Evolutionary conservation across 2,888 invertebrate species (phyloP).

Genomic region (Phengaris alcon): DNA sequence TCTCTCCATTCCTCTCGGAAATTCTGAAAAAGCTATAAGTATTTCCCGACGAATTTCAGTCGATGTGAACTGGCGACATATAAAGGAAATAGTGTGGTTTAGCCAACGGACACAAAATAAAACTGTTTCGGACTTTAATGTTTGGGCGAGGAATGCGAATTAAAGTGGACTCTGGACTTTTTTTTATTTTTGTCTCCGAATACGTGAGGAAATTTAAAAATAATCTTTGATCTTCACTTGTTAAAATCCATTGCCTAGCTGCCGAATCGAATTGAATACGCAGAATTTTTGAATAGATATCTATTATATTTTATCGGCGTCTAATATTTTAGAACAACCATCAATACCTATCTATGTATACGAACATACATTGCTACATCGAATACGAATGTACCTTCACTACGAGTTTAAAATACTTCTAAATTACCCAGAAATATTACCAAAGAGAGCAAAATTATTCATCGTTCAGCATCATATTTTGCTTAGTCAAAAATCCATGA

Average conservation of each 20-base stretch:
- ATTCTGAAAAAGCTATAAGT: slow-evolving; percentile 1
- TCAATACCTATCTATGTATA: too few species aligned
- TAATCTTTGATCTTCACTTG: background rate
- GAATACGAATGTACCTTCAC: too few species aligned
- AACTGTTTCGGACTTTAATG: slow-evolving; percentile 39
- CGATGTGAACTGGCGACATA: slow-evolving; percentile 11
- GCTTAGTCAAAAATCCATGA: slow-evolving; percentile 44
- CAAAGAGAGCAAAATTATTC: background rate
- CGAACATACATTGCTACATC: too few species aligned
- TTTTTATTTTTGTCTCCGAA: slow-evolving; percentile 1
- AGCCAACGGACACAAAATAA: slow-evolving; percentile 37
- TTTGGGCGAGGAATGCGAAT: slow-evolving; percentile 39
- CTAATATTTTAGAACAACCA: too few species aligned
- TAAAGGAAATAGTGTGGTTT: slow-evolving; percentile 23
- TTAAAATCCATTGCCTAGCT: background rate
- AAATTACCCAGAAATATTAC: too few species aligned
- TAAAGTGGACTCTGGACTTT: slow-evolving; percentile 30
- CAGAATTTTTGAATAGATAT: too few species aligned
- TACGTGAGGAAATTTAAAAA: slow-evolving; percentile 2
- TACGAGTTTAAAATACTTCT: too few species aligned
- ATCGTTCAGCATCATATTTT: slow-evolving; percentile 32
- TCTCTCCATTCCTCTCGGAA: slow-evolving; percentile 7
- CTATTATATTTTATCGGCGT: too few species aligned
- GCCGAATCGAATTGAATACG: too few species aligned
- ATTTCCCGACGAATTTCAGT: slow-evolving; percentile 29